Percentiles rank a stretch among this genome's conserved stretches.
Evolutionary conservation across 2,888 invertebrate genomes (phyloP).

Genomic region (Holacanthella duospinosa): DNA sequence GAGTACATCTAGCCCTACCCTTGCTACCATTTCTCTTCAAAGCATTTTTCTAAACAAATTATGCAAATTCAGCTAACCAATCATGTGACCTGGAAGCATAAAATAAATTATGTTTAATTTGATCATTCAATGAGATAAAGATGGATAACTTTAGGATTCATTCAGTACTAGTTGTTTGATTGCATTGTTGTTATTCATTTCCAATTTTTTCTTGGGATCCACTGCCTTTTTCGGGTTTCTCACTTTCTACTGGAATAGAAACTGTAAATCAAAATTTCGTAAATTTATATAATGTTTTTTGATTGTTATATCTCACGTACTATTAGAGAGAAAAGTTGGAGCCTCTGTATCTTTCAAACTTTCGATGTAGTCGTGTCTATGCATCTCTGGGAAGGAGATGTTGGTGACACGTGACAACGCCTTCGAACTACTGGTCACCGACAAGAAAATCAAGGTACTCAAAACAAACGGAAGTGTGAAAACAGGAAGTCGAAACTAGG

Average conservation of each 20-base stretch:
- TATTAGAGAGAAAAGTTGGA: not conserved
- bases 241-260: too few relatives aligned
- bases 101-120: not conserved
- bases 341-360: not conserved
- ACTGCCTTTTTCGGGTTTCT: not conserved
- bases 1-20: not conserved
- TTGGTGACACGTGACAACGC: constrained; percentile 38
- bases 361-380: constrained; percentile 38
- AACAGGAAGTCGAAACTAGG: constrained; percentile 38
- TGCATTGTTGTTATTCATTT: too few relatives aligned
- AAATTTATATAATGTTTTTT: not conserved
- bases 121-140: not conserved
- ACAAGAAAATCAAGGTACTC: constrained; percentile 41
- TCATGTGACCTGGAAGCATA: too few relatives aligned
- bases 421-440: constrained; percentile 39
- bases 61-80: not conserved
- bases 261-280: too few relatives aligned
- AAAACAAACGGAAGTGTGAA: constrained; percentile 42
- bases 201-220: not conserved
- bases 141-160: too few relatives aligned
- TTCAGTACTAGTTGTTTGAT: not conserved
- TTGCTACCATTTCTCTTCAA: not conserved
- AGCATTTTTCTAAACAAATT: not conserved
- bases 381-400: constrained; percentile 42
- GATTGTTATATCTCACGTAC: not conserved